Evolutionary conservation across 2,797 vertebrate genomes (phyloP).

Genomic region (Rhabdomys pumilio): DNA sequence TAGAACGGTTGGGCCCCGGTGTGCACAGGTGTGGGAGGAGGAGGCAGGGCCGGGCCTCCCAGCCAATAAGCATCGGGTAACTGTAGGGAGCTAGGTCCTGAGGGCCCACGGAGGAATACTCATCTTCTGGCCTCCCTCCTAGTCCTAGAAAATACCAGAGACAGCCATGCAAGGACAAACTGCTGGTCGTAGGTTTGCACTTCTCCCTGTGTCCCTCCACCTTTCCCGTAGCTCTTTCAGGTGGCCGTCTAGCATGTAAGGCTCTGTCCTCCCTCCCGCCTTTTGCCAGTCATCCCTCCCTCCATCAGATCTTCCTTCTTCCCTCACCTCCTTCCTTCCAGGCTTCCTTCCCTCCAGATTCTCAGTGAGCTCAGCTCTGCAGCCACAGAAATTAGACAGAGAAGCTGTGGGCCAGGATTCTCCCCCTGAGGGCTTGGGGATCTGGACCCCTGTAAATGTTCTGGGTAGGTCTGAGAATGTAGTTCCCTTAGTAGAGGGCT

Average conservation of each 20-base stretch:
- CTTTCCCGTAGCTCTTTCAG: background rate
- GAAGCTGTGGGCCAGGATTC: background rate
- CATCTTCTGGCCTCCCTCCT: background rate
- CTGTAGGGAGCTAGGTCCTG: background rate
- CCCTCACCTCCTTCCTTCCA: background rate
- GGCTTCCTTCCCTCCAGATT: background rate
- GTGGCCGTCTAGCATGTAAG: background rate
- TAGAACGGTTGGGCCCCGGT: constrained; percentile 40
- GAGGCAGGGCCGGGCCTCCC: background rate
- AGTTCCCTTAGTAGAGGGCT: background rate
- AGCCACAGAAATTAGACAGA: background rate
- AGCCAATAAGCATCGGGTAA: background rate
- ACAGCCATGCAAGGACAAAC: background rate
- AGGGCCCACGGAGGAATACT: accelerated
- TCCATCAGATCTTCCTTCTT: background rate
- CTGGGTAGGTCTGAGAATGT: background rate
- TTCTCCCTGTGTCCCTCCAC: background rate
- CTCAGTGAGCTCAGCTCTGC: background rate
- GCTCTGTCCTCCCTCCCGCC: background rate
- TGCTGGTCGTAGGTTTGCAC: background rate
- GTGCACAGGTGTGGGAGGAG: background rate
- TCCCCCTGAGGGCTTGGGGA: background rate
- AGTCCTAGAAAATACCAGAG: background rate
- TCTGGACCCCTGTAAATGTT: background rate
- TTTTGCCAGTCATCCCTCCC: background rate